Base-by-base conservation (phyloP, 2,113 vertebrate species). In the Bambusicola thoracicus region DNA sequence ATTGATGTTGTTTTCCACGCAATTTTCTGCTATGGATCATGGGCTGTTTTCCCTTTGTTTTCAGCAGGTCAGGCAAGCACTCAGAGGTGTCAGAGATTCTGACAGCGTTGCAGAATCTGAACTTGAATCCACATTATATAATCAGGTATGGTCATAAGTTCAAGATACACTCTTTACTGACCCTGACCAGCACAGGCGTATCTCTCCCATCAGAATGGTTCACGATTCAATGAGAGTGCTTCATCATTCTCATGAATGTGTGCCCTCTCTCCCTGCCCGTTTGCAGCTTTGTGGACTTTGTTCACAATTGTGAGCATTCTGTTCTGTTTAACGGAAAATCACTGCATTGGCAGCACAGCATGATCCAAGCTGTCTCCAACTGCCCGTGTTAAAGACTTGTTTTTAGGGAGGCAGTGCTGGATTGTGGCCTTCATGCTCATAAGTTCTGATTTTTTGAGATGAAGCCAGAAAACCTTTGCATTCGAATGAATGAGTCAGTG, bases 21-120 rank as follows among this genome's bases (percentile, higher is more conserved):
- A 5, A 0, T 7, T 27, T 41, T 87, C 72, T 66, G 61, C 77
- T 86, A 0, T 48, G 58, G 62, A 21, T 81, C 55, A 51, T 32
- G 40, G 80, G 34, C 5, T 75, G 62, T 12, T 49, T 91, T 89
- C 70, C 34, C 74, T 92, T 85, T 76, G 78, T 15, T 82, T 92
- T 73, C 69, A 79, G 62, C 92, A 97, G 97, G 93, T 97, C 79
- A 93, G 93, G 48, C 81, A 96, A 74, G 90, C 74, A 41, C 84
- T 96, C 81, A 95, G 92, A 89, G 94, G 76, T 44, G 74, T 95
- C 86, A 97, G 97, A 81, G 98, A 98, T 70, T 98, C 98, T 10
- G 98, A 98, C 7, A 98, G 98, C 5, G 72, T 98, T 0, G 96
- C 95, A 30, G 98, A 98, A 56, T 98, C 98, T 2, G 98, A 98